A percentile compares a stretch with the other conserved stretches of the same genome.
Conservation (phyloP, 2,797 vertebrate genomes). For the Champsocephalus gunnari region DNA sequence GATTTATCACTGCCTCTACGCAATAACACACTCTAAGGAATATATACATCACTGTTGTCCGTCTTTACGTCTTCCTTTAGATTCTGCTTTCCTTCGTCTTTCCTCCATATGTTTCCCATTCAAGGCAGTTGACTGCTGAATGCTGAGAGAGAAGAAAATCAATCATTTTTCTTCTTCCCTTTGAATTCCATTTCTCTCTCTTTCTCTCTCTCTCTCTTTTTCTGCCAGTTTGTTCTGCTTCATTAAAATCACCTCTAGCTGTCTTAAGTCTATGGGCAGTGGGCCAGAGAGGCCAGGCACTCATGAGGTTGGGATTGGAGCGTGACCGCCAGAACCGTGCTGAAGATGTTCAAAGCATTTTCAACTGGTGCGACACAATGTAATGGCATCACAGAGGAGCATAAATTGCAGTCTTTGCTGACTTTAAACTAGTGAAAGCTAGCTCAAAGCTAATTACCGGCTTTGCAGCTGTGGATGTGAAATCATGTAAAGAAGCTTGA, state of each 20-base stretch:
- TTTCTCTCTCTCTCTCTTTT: conserved; percentile 28
- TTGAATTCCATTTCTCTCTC: conserved; percentile 17
- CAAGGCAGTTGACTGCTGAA: conserved; percentile 31
- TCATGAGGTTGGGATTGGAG: conserved; percentile 67
- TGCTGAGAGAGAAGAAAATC: conserved; percentile 37
- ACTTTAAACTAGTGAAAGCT: conserved; percentile 10
- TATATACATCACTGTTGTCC: conserved; percentile 36
- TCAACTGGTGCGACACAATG: conserved; percentile 41
- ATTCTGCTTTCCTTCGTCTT: conserved; percentile 10
- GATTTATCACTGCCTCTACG: conserved; percentile 8
- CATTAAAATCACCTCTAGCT: conserved; percentile 65
- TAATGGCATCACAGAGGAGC: conserved; percentile 24
- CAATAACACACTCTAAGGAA: conserved; percentile 17
- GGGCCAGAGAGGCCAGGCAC: conserved; percentile 47
- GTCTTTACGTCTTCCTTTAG: conserved; percentile 5
- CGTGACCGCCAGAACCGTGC: conserved; percentile 41
- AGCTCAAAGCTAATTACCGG: conserved; percentile 1
- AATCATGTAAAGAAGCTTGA: not conserved
- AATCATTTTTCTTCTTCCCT: conserved; percentile 40
- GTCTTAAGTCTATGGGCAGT: conserved; percentile 28
- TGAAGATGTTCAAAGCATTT: conserved; percentile 55
- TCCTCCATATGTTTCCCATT: conserved; percentile 64
- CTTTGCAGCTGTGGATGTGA: conserved; percentile 11
- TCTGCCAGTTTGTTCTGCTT: conserved; percentile 67
- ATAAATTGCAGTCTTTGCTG: conserved; percentile 15